Evolutionary conservation across 2,888 invertebrate genomes (phyloP), one percentile per base, ranked within the genome.

Genomic region (Anticlea derivata): DNA sequence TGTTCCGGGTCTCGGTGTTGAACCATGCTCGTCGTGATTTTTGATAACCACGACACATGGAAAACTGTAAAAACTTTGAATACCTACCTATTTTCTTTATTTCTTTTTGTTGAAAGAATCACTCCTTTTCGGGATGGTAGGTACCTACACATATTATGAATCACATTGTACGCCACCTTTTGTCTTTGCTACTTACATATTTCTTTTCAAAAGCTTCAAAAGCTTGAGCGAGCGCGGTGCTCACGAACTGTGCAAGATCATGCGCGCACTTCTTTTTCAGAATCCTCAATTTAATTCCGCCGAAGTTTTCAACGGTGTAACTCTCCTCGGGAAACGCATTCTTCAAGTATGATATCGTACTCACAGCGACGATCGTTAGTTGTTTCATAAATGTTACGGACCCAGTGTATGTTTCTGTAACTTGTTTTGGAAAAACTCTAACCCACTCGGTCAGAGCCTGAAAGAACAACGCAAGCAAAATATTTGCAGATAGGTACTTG

Each of bases 131-230:
- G n/a, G n/a, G n/a, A n/a, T n/a, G n/a, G n/a, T n/a, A n/a, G n/a
- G n/a, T n/a, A n/a, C n/a, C n/a, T n/a, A n/a, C n/a, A n/a, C n/a
- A n/a, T n/a, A n/a, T n/a, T n/a, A n/a, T n/a, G n/a, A n/a, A n/a
- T n/a, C n/a, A n/a, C n/a, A n/a, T n/a, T n/a, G n/a, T n/a, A n/a
- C n/a, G n/a, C n/a, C n/a, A n/a, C n/a, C n/a, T n/a, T n/a, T n/a
- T n/a, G n/a, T n/a, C n/a, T n/a, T n/a, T n/a, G n/a, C n/a, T 34
- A 70, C 84, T 79, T 63, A 88, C 88, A 60, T 84, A 88, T 84
- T 82, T 82, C 50, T 85, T 86, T 37, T 88, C 86, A 35, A 89
- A 78, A 1, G 89, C 88, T 7, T 86, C 83, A 52, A 85, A 86
- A n/a, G 86, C 81, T 48, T 82, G 77, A 4, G 55, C 66, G 6